These are phyloP conservation scores for Tuberolachnus salignus DNA, from an alignment of 2,888 invertebrate genomes.

Conservation along the genomic window DNA sequence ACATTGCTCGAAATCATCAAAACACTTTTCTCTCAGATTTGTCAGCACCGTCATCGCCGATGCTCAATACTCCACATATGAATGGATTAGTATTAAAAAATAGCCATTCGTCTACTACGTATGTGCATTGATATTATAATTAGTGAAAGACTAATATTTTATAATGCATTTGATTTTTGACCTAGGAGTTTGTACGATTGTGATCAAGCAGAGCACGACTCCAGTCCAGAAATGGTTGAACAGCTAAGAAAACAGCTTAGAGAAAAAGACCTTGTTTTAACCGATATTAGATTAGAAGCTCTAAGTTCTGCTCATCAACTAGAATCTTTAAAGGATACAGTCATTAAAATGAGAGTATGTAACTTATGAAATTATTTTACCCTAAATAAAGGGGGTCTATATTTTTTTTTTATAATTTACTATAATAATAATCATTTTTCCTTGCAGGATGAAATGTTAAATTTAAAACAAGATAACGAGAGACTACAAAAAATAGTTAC, in stretches of 20 bases:
- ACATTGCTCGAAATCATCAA: slow-evolving; percentile 59
- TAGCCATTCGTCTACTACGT: slow-evolving; percentile 65
- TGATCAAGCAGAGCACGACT: slow-evolving; percentile 57
- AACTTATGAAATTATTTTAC: background rate
- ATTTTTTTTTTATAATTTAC: too few species aligned
- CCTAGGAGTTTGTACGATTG: slow-evolving; percentile 57
- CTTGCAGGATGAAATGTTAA: slow-evolving; percentile 90
- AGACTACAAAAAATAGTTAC: slow-evolving; percentile 85
- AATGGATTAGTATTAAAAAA: slow-evolving; percentile 61
- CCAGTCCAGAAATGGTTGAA: slow-evolving; percentile 67
- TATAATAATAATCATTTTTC: slow-evolving; percentile 56
- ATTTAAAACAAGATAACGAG: slow-evolving; percentile 95
- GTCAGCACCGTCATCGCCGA: slow-evolving; percentile 67
- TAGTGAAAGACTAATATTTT: background rate
- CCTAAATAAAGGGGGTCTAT: too few species aligned
- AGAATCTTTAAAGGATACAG: slow-evolving; percentile 93
- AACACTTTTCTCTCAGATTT: slow-evolving; percentile 62
- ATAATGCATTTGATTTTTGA: background rate
- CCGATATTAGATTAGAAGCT: slow-evolving; percentile 95
- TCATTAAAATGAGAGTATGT: slow-evolving; percentile 92
- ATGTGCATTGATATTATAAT: slow-evolving; percentile 60
- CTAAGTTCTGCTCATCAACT: slow-evolving; percentile 96
- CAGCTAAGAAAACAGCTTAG: slow-evolving; percentile 90
- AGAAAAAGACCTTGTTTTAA: slow-evolving; percentile 94
- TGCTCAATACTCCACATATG: slow-evolving; percentile 63